Percentiles rank a stretch among this genome's conserved stretches.
Evolutionary conservation across 1,140 invertebrate species (phyloP).

Genomic region (Drosophila virilis): DNA sequence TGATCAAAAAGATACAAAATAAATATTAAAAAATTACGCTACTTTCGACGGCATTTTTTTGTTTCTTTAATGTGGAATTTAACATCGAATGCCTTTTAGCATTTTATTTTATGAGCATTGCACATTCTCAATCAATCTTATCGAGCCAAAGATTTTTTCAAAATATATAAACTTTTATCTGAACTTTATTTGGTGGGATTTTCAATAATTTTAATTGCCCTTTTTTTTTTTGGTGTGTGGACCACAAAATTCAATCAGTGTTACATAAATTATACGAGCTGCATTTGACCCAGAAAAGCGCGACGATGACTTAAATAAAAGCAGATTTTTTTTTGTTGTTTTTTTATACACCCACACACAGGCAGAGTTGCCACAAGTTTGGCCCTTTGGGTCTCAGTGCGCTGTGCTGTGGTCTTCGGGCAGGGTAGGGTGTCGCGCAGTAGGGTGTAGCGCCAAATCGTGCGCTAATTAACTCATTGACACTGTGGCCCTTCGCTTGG

Average conservation of each 20-base stretch:
- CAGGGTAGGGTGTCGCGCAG: constrained; percentile 12
- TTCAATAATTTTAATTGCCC: constrained; percentile 76
- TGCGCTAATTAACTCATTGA: constrained; percentile 82
- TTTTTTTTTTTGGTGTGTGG: constrained; percentile 55
- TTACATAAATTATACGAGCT: constrained; percentile 69
- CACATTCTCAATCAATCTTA: constrained; percentile 43
- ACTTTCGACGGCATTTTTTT: background rate
- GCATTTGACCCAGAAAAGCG: constrained; percentile 69
- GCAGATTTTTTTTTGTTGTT: constrained; percentile 52
- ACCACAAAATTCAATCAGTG: constrained; percentile 73
- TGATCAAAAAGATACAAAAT: constrained; percentile 2
- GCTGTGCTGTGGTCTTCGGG: background rate
- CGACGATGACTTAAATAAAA: constrained; percentile 67
- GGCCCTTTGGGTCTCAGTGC: constrained; percentile 1
- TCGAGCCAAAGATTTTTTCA: background rate
- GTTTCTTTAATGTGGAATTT: background rate
- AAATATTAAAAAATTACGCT: constrained; percentile 20
- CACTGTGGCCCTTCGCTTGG: constrained; percentile 61
- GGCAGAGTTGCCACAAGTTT: background rate
- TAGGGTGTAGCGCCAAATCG: constrained; percentile 59
- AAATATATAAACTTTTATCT: constrained; percentile 28
- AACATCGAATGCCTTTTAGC: constrained; percentile 56
- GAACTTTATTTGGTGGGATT: constrained; percentile 44
- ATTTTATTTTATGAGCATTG: constrained; percentile 53
- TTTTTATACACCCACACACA: constrained; percentile 26